Conservation (phyloP, 2,888 invertebrate species). For the Leptopterna dolabrata region DNA sequence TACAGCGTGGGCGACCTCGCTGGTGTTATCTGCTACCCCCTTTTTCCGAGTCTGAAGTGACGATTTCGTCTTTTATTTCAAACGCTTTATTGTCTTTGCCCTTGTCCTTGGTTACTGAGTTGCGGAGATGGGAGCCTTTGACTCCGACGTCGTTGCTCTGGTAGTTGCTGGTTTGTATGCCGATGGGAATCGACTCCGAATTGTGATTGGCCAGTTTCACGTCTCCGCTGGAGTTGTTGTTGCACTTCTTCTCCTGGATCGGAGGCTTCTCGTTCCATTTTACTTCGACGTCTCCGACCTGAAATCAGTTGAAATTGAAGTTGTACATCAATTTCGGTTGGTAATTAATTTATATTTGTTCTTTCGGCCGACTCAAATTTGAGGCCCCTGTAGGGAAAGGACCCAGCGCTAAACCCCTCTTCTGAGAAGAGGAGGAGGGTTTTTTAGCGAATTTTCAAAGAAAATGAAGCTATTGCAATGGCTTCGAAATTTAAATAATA, state of each 20-base stretch:
- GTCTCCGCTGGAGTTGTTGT: slow-evolving; percentile 35
- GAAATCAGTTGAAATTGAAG: not conserved
- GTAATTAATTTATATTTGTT: not conserved
- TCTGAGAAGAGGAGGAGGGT: too few relatives aligned
- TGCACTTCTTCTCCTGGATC: slow-evolving; percentile 5
- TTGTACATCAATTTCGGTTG: not conserved
- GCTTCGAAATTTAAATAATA: too few relatives aligned
- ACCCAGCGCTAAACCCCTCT: too few relatives aligned
- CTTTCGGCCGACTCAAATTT: too few relatives aligned
- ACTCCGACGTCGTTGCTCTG: slow-evolving; percentile 42
- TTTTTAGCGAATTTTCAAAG: too few relatives aligned
- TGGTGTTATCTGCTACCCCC: slow-evolving; percentile 9
- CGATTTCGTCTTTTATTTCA: slow-evolving; percentile 29
- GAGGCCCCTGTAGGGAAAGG: too few relatives aligned
- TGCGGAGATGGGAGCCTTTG: not conserved
- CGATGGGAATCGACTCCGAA: slow-evolving; percentile 22
- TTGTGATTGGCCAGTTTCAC: slow-evolving; percentile 18
- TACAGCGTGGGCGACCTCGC: not conserved
- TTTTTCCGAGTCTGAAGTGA: slow-evolving; percentile 16
- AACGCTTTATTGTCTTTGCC: slow-evolving; percentile 43
- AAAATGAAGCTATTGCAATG: too few relatives aligned
- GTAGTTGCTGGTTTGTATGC: slow-evolving; percentile 19
- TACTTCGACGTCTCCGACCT: not conserved
- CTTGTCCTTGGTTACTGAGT: not conserved
- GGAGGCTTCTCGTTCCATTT: slow-evolving; percentile 49